phyloP scores from a whole-genome alignment of 2,113 vertebrate genomes.

The Salvelinus namaycush region DNA sequence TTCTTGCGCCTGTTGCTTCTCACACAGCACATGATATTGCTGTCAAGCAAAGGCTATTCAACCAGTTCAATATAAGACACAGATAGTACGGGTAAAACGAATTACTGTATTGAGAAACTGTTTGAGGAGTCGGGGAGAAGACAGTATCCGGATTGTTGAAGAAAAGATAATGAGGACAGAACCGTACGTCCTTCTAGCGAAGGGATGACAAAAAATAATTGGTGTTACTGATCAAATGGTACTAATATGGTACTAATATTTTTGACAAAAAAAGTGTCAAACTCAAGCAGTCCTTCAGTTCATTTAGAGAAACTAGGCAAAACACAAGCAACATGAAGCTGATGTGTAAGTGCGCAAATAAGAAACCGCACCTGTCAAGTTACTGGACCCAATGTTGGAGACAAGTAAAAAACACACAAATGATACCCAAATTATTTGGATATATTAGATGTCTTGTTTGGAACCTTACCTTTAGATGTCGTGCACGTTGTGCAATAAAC shows the following conservation, averaged over 20 bases:
- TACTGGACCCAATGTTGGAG: not conserved
- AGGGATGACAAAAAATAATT: no score
- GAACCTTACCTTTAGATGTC: slow-evolving; percentile 70
- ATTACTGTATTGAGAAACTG: no score
- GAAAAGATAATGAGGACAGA: not conserved
- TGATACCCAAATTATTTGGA: not conserved
- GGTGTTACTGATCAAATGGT: no score
- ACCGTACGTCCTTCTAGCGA: not conserved
- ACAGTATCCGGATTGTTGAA: no score
- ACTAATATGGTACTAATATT: not conserved
- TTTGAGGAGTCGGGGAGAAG: no score
- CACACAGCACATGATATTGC: not conserved
- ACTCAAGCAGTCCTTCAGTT: not conserved
- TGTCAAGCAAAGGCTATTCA: not conserved
- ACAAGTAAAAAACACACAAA: not conserved
- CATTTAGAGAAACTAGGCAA: not conserved
- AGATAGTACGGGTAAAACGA: no score
- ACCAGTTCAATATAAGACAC: not conserved
- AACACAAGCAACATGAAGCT: not conserved
- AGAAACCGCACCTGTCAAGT: not conserved
- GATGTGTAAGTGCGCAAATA: not conserved
- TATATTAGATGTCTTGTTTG: not conserved
- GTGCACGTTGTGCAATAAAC: slow-evolving; percentile 46
- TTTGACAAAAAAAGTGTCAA: not conserved
- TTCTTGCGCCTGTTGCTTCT: slow-evolving; percentile 25